phyloP scores from a whole-genome alignment of 2,113 vertebrate species.

The Barnardius zonarius region DNA sequence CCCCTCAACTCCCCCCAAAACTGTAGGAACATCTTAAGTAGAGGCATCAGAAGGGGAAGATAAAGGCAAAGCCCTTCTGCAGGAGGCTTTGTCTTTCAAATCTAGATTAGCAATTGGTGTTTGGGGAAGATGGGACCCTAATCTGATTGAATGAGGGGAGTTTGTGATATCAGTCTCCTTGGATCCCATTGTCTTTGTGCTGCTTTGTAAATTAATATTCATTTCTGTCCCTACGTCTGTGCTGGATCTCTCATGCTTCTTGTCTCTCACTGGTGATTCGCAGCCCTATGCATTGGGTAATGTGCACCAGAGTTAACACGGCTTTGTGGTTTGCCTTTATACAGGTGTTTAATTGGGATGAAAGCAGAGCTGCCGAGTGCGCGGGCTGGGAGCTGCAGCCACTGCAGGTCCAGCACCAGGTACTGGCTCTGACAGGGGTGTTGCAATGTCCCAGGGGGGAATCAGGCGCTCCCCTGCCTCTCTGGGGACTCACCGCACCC shows the following conservation, averaged over 20 bases:
- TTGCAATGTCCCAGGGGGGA: rapidly evolving
- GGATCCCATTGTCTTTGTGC: conserved; percentile 47
- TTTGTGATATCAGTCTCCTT: conserved; percentile 36
- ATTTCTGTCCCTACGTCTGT: neutral
- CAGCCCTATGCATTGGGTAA: neutral
- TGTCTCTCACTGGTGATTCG: neutral
- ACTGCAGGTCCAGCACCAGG: neutral
- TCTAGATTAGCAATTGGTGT: conserved; percentile 36
- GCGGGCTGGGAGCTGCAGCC: neutral
- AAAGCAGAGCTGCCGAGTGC: neutral
- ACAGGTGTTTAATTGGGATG: neutral
- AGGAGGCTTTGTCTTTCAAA: conserved; percentile 53
- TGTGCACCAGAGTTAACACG: neutral
- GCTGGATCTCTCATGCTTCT: neutral
- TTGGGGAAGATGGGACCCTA: conserved; percentile 42
- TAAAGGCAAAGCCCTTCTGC: conserved; percentile 43
- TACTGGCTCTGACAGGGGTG: rapidly evolving
- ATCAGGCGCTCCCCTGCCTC: neutral
- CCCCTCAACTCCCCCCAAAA: neutral
- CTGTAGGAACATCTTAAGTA: neutral
- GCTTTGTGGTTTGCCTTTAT: neutral
- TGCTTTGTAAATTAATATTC: conserved; percentile 63
- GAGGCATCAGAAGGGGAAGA: conserved; percentile 16
- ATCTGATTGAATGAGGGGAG: conserved; percentile 47
- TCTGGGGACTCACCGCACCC: neutral